Evolutionary conservation across 2,888 invertebrate species (phyloP).

Genomic region (Mongoloraphidia duomilia): DNA sequence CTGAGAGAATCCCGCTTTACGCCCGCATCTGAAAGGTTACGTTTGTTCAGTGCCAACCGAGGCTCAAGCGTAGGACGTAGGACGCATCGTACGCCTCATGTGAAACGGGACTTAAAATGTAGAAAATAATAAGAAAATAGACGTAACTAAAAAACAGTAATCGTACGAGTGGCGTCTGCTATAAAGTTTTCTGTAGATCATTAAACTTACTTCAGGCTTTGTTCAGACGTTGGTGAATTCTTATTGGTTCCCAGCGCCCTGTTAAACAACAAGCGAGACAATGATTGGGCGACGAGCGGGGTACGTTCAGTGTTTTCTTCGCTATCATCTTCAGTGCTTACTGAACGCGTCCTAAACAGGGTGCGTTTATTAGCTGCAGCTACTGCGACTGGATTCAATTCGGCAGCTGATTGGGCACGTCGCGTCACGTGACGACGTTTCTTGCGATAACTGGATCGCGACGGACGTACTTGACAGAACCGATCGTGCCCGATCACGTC

Average conservation of each 20-base stretch:
- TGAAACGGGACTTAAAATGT: too few relatives aligned
- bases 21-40: too few relatives aligned
- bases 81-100: too few relatives aligned
- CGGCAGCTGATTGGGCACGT: slow-evolving; percentile 53
- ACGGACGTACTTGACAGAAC: slow-evolving; percentile 55
- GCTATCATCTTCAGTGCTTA: slow-evolving; percentile 45
- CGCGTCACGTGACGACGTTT: slow-evolving; percentile 43
- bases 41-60: too few relatives aligned
- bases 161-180: neutral
- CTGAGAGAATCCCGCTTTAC: too few relatives aligned
- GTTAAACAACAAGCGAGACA: slow-evolving; percentile 57
- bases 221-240: slow-evolving; percentile 1
- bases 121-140: too few relatives aligned
- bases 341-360: slow-evolving; percentile 45
- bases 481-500: slow-evolving; percentile 69
- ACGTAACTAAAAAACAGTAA: too few relatives aligned
- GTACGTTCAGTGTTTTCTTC: slow-evolving; percentile 38
- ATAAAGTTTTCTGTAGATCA: neutral
- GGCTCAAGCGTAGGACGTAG: too few relatives aligned
- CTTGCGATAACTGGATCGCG: slow-evolving; percentile 29
- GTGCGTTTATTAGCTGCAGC: slow-evolving; percentile 49
- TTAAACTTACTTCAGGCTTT: neutral
- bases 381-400: slow-evolving; percentile 45
- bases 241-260: slow-evolving; percentile 10
- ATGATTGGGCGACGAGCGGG: slow-evolving; percentile 53